Conservation (phyloP, 2,113 vertebrate species). For the Boleophthalmus pectinirostris region DNA sequence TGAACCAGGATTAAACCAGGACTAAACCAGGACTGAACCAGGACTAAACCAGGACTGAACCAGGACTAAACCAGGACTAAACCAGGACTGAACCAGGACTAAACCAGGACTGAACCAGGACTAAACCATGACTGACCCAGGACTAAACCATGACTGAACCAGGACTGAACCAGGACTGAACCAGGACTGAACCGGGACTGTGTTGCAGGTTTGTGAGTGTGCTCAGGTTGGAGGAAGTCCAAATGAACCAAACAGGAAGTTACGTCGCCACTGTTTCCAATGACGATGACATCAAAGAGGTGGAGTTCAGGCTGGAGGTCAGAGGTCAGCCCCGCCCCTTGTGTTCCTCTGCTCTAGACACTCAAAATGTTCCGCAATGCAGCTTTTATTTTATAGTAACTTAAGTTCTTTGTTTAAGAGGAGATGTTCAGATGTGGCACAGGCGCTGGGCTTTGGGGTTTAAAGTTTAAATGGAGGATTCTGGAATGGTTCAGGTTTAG, state of each 20-base stretch:
- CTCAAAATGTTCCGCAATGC: no score
- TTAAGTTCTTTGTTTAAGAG: no score
- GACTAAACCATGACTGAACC: neutral
- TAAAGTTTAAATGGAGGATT: no score
- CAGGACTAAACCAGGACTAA: neutral
- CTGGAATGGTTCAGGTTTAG: no score
- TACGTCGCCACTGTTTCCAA: constrained; percentile 83
- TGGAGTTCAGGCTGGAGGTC: constrained; percentile 86
- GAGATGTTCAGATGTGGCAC: no score
- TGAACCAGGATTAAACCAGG: constrained; percentile 35
- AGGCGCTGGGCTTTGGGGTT: no score
- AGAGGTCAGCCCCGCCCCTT: constrained; percentile 60
- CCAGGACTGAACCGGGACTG: neutral
- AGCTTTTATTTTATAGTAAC: no score
- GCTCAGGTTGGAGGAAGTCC: constrained; percentile 84
- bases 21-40: constrained; percentile 3
- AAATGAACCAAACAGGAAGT: constrained; percentile 85
- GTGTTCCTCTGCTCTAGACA: neutral
- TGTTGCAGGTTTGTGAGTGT: constrained; percentile 82
- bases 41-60: neutral
- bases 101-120: no score
- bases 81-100: neutral
- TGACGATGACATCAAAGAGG: constrained; percentile 77
- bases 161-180: neutral
- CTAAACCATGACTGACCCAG: no score